Evolutionary conservation across 2,113 vertebrate genomes (phyloP).

Genomic region (Sphaerodactylus townsendi): DNA sequence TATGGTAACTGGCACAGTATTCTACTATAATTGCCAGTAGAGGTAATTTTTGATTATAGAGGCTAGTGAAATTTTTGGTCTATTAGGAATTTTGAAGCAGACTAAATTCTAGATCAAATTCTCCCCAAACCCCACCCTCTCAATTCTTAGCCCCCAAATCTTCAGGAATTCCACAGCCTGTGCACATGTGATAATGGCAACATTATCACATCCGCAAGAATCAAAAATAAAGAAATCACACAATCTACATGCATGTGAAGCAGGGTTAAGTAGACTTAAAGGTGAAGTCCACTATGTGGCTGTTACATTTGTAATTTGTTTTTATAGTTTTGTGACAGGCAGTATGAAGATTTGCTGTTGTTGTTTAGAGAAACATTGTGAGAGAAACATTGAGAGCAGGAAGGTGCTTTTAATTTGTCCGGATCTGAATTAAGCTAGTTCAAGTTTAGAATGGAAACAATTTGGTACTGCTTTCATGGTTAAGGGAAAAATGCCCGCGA

Average conservation of each 20-base stretch:
- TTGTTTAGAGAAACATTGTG: too few relatives aligned
- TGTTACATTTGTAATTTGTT: not conserved
- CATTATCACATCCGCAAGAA: too few relatives aligned
- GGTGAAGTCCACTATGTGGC: not conserved
- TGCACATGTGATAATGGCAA: too few relatives aligned
- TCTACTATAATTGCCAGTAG: slow-evolving; percentile 20
- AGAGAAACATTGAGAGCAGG: too few relatives aligned
- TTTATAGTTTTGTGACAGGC: not conserved
- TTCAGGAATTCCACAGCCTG: too few relatives aligned
- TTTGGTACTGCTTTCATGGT: not conserved
- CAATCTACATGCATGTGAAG: not conserved
- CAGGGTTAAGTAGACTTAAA: not conserved
- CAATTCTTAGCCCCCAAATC: too few relatives aligned
- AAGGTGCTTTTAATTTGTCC: not conserved
- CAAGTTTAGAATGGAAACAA: not conserved
- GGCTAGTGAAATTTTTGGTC: slow-evolving; percentile 36
- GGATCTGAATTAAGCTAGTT: not conserved
- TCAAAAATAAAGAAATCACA: too few relatives aligned
- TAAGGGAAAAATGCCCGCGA: too few relatives aligned
- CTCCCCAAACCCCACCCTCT: too few relatives aligned
- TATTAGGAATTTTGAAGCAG: slow-evolving; percentile 43
- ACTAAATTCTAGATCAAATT: not conserved
- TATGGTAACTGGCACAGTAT: slow-evolving; percentile 43
- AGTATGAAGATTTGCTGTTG: not conserved
- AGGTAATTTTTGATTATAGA: slow-evolving; percentile 47